Evolutionary conservation across 2,113 vertebrate genomes (phyloP).

Genomic region (Oncorhynchus keta): DNA sequence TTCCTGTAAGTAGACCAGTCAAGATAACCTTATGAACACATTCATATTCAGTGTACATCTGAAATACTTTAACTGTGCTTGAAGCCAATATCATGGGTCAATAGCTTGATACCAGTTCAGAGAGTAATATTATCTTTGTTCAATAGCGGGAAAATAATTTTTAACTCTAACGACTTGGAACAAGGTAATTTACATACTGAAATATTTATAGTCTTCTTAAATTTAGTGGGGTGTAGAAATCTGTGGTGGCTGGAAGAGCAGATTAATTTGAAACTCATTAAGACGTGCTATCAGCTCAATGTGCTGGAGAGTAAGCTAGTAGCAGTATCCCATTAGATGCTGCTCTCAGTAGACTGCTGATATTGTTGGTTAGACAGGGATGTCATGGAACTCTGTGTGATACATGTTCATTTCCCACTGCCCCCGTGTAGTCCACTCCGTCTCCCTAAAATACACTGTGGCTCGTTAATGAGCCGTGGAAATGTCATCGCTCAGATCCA

Average conservation of each 20-base stretch:
- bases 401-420: slow-evolving; percentile 23
- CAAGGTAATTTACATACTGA: slow-evolving; percentile 49
- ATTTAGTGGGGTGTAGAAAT: slow-evolving; percentile 45
- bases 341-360: slow-evolving; percentile 11
- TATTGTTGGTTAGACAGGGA: slow-evolving; percentile 29
- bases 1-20: not conserved
- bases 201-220: slow-evolving; percentile 61
- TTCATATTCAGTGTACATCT: slow-evolving; percentile 32
- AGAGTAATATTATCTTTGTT: slow-evolving; percentile 37
- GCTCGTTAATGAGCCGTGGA: slow-evolving; percentile 58
- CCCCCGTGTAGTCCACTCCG: slow-evolving; percentile 32
- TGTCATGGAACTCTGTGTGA: slow-evolving; percentile 13
- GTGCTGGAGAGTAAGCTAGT: not conserved
- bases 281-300: slow-evolving; percentile 30
- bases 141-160: slow-evolving; percentile 37
- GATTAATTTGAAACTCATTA: slow-evolving; percentile 57
- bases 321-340: not conserved
- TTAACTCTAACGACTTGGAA: slow-evolving; percentile 36
- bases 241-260: slow-evolving; percentile 33
- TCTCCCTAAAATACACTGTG: slow-evolving; percentile 36
- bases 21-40: too few species aligned
- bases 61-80: slow-evolving; percentile 21
- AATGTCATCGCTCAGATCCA: slow-evolving; percentile 58
- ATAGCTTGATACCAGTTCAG: slow-evolving; percentile 6
- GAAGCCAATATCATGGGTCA: slow-evolving; percentile 33